Percentiles rank a stretch among this genome's conserved stretches.
Evolutionary conservation across 1,140 invertebrate species (phyloP).

Genomic region (Diuraphis noxia): DNA sequence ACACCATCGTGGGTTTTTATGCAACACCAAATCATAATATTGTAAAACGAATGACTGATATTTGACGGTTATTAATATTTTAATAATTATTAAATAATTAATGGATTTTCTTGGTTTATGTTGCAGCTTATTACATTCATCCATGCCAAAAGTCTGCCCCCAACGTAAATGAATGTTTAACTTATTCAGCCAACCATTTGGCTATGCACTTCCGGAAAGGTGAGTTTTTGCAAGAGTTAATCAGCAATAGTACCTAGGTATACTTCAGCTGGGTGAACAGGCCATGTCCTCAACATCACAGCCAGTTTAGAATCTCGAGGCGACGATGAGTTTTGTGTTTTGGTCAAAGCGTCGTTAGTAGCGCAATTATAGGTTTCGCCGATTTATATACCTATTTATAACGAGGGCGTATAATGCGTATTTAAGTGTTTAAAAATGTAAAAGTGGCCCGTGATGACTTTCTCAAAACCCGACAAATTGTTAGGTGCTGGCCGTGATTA

Average conservation of each 20-base stretch:
- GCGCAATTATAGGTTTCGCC: background rate
- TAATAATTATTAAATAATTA: background rate
- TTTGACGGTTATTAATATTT: too few relatives aligned
- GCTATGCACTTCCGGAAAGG: constrained; percentile 69
- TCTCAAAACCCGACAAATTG: background rate
- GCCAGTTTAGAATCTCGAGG: background rate
- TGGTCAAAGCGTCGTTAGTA: background rate
- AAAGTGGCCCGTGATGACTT: background rate
- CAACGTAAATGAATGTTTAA: constrained; percentile 72
- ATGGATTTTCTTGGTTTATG: background rate
- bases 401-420: background rate
- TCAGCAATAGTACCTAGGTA: background rate
- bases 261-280: background rate
- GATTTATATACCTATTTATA: background rate
- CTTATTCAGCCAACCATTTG: constrained; percentile 72
- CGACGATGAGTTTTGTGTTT: background rate
- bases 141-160: constrained; percentile 71
- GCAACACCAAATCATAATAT: background rate
- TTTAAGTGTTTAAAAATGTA: constrained; percentile 14
- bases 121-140: constrained; percentile 67
- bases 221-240: constrained; percentile 55
- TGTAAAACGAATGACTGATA: background rate
- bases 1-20: too few relatives aligned
- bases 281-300: background rate
- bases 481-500: background rate